phyloP scores from a whole-genome alignment of 1,140 invertebrate species.

The Coelopa frigida region DNA sequence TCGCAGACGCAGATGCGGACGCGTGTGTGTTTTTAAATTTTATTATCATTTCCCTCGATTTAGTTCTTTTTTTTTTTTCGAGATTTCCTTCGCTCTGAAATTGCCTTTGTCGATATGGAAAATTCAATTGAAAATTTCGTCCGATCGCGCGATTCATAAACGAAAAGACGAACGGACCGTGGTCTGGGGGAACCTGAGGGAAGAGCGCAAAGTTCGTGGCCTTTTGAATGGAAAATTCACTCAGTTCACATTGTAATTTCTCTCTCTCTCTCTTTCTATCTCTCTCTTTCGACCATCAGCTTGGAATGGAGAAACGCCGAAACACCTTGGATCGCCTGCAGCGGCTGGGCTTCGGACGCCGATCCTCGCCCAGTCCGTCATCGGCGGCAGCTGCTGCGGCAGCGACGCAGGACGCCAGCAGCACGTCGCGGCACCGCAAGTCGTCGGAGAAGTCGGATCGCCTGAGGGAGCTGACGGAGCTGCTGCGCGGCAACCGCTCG shows the following conservation, averaged over 20 bases:
- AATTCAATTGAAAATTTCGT: no score
- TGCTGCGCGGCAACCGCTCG: constrained; percentile 50
- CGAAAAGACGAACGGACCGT: no score
- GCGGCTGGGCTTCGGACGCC: constrained; percentile 64
- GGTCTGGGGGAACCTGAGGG: no score
- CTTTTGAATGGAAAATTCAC: background rate
- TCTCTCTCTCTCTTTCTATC: constrained; percentile 14
- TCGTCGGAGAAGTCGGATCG: constrained; percentile 54
- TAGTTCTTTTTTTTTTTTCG: background rate
- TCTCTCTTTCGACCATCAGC: constrained; percentile 18
- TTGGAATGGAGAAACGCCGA: constrained; percentile 43
- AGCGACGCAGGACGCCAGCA: constrained; percentile 26
- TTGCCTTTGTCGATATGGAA: no score
- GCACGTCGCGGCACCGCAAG: constrained; percentile 30
- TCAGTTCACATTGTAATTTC: constrained; percentile 14
- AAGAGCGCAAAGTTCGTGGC: background rate
- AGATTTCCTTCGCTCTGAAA: no score
- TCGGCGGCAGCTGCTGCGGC: constrained; percentile 20
- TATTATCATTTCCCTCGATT: background rate
- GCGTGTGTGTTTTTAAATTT: background rate
- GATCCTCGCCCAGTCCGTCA: constrained; percentile 42
- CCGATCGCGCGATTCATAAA: no score
- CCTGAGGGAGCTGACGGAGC: constrained; percentile 67
- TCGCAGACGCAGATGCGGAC: no score
- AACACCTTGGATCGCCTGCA: constrained; percentile 69